Evolutionary conservation across 2,888 invertebrate species (phyloP).

Genomic region (Himalopsyche anomala): DNA sequence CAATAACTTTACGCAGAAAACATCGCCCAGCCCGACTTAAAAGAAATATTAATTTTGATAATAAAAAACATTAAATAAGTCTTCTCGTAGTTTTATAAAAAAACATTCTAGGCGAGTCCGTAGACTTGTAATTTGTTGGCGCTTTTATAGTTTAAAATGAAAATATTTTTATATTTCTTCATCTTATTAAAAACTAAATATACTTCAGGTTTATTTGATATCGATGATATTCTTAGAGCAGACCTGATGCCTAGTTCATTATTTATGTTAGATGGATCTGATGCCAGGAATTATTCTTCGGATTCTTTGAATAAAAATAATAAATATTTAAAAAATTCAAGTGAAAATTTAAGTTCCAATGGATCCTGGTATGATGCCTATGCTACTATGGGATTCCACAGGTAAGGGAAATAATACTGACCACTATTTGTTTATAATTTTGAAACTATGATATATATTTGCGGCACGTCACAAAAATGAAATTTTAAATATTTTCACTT

Average conservation of each 20-base stretch:
- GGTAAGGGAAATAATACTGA: slow-evolving; percentile 72
- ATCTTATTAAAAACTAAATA: neutral
- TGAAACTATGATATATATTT: too few relatives aligned
- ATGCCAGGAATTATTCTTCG: slow-evolving; percentile 67
- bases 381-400: slow-evolving; percentile 82
- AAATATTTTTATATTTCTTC: neutral
- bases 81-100: too few relatives aligned
- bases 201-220: slow-evolving; percentile 70
- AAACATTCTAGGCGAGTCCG: too few relatives aligned
- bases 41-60: too few relatives aligned
- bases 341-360: slow-evolving; percentile 70
- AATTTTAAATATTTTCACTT: too few relatives aligned
- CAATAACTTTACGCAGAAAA: too few relatives aligned
- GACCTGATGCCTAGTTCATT: slow-evolving; percentile 83
- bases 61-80: too few relatives aligned
- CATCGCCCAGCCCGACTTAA: too few relatives aligned
- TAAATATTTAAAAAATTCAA: slow-evolving; percentile 56
- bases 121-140: too few relatives aligned
- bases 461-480: too few relatives aligned
- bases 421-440: neutral
- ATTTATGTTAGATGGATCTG: slow-evolving; percentile 73
- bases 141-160: neutral
- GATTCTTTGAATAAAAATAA: slow-evolving; percentile 63
- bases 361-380: slow-evolving; percentile 81
- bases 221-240: slow-evolving; percentile 83